Evolutionary conservation across 2,888 invertebrate species (phyloP).

Genomic region (Campoplex capitator): DNA sequence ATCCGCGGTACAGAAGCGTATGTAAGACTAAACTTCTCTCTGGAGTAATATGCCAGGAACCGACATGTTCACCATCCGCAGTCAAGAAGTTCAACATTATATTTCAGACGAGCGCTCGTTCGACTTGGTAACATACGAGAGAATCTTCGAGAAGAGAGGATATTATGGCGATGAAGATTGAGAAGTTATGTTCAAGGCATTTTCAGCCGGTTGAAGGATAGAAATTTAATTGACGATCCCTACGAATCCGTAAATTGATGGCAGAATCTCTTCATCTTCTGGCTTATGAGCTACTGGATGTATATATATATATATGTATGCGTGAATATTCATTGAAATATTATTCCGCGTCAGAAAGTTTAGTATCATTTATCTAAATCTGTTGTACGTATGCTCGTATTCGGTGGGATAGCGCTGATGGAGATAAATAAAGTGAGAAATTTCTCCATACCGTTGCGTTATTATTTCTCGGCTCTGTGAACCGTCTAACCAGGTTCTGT

Average conservation of each 20-base stretch:
- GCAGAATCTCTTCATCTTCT: conserved; percentile 20
- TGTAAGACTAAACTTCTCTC: conserved; percentile 9
- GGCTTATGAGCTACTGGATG: not conserved
- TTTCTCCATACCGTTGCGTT: not conserved
- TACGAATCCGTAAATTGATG: conserved; percentile 53
- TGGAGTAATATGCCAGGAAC: conserved; percentile 10
- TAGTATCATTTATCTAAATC: conserved; percentile 58
- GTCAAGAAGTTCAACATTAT: conserved; percentile 47
- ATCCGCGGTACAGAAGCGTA: not conserved
- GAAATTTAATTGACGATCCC: conserved; percentile 15
- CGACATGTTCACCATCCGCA: conserved; percentile 29
- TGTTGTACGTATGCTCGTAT: conserved; percentile 21
- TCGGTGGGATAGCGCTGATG: conserved; percentile 36
- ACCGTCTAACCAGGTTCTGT: not conserved
- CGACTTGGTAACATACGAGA: conserved; percentile 19
- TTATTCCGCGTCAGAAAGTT: conserved; percentile 48
- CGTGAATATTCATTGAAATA: conserved; percentile 42
- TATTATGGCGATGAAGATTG: conserved; percentile 50
- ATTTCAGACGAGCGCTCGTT: conserved; percentile 29
- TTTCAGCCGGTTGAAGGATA: conserved; percentile 6
- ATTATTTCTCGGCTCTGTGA: not conserved
- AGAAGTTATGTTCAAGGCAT: conserved; percentile 41
- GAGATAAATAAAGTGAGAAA: conserved; percentile 46
- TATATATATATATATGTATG: not conserved
- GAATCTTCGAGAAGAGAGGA: conserved; percentile 10